Evolutionary conservation across 2,113 vertebrate species (phyloP), one percentile per base, ranked within the genome.

Genomic region (Podiceps cristatus): DNA sequence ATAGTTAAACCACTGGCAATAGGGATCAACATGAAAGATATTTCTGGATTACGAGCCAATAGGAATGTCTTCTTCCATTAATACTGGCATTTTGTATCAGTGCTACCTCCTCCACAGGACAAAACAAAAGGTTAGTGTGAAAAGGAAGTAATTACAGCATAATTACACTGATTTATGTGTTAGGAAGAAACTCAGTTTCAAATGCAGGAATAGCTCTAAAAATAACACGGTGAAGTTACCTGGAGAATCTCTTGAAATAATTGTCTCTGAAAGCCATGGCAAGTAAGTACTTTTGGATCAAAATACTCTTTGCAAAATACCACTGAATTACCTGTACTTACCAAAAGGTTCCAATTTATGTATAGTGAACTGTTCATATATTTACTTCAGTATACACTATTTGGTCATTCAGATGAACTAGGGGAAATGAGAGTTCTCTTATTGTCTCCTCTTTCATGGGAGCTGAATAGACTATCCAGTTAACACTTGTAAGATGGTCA

Each of bases 41-140:
- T 90, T 93, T 88, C 35, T 79, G 60, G n/a, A 42, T 75, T 91
- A 64, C 68, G 62, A 62, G 76, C 49, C 86, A 96, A 93, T 35
- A 96, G 92, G 63, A 77, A 77, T 88, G 94, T 94, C 40, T 80
- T 76, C 66, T 94, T 93, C 50, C 56, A 23, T 93, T 94, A 91
- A 19, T 86, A 72, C n/a, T 94, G 69, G 73, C n/a, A 68, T 72
- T 91, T 93, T 94, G 31, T 81, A 53, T 82, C 35, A 16, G 11
- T 64, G 44, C 92, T 88, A 24, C 37, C 37, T 84, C 9, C 37
- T 44, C 10, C 75, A 78, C 40, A 4, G 1, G 69, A 27, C 53
- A 62, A 55, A 89, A 87, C 29, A 63, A 78, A 83, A 63, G 13
- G 9, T 23, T 40, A 20, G 19, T 53, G 35, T 53, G 37, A n/a